Base-by-base conservation (phyloP, 2,888 invertebrate species). In the Andrena hattorfiana region DNA sequence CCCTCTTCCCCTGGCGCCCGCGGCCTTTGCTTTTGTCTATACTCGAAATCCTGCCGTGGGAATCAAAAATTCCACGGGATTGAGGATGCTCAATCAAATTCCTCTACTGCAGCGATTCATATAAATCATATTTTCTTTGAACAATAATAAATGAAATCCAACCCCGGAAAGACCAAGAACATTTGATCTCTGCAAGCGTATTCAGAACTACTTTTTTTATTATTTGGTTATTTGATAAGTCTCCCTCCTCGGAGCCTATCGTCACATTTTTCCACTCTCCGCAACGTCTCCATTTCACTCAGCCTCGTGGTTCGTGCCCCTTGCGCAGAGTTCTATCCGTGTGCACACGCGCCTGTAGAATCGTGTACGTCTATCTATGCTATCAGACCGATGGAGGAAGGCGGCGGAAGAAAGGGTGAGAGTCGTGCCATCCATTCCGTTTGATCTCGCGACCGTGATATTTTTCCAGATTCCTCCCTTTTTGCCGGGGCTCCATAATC, bases 391-490 rank as follows among this genome's bases (percentile, higher is more conserved):
- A 81, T 60, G 66, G 35, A 62, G 63, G 51, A 28, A 63, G 30
- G 28, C 3, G 23, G n/a, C 20, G 10, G 28, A 32, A 26, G 7
- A 7, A 35, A 20, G 62, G 30, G 16, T 32, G 32, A 35, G 79
- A 69, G 74, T 66, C 60, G 76, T 64, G 69, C 80, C 80, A 83
- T 79, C 82, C 87, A 83, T 83, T 85, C 78, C 87, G 85, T 88
- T 88, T 88, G 88, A 88, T 88, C 88, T 85, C 78, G 75, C 75
- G 73, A 73, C 81, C 85, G 85, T 87, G 89, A 88, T 88, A 88
- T 88, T 89, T 88, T 87, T 87, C 85, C 83, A 78, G 83, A 85
- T 89, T 87, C 75, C 70, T 74, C 59, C 42, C 68, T 76, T 59
- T 69, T 63, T 77, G 64, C 60, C 71, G 60, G 7, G 32, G 62